These are phyloP conservation scores for Anarrhichthys ocellatus DNA, from an alignment of 2,113 vertebrate species.

Conservation along the genomic window DNA sequence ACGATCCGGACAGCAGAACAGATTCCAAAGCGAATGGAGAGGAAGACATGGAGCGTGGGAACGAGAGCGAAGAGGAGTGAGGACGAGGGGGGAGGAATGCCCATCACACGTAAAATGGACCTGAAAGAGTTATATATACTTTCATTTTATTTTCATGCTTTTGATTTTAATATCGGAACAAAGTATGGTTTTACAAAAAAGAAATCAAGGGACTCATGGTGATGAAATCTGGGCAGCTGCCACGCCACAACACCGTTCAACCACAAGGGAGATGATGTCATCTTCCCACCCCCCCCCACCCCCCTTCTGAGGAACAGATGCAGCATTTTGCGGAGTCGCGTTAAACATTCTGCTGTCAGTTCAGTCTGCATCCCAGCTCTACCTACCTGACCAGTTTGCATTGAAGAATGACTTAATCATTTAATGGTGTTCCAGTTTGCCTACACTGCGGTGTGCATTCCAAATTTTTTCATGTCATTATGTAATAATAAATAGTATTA, in stretches of 20 bases:
- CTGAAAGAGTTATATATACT: constrained; percentile 82
- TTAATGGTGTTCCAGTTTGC: constrained; percentile 11
- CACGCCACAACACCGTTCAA: not conserved
- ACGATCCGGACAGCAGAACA: constrained; percentile 84
- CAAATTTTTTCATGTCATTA: constrained; percentile 37
- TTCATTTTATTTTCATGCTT: constrained; percentile 84
- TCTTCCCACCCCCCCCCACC: not conserved
- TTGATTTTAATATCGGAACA: constrained; percentile 84
- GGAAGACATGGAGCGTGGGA: constrained; percentile 93
- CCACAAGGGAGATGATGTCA: not conserved
- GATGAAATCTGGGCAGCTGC: not conserved
- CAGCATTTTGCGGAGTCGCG: not conserved
- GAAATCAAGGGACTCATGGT: constrained; percentile 47
- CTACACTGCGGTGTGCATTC: constrained; percentile 59
- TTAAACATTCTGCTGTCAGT: constrained; percentile 26
- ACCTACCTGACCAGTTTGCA: constrained; percentile 1
- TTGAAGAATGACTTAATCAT: constrained; percentile 3
- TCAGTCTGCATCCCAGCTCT: constrained; percentile 30
- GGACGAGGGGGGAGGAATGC: constrained; percentile 3
- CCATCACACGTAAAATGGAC: constrained; percentile 66
- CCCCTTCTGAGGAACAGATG: constrained; percentile 15
- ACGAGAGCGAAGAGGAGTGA: constrained; percentile 97
- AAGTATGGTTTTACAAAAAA: constrained; percentile 68
- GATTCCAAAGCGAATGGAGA: constrained; percentile 94
- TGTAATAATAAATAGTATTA: constrained; percentile 27